Base-by-base conservation (phyloP, 2,113 vertebrate species). In the Gadus macrocephalus region DNA sequence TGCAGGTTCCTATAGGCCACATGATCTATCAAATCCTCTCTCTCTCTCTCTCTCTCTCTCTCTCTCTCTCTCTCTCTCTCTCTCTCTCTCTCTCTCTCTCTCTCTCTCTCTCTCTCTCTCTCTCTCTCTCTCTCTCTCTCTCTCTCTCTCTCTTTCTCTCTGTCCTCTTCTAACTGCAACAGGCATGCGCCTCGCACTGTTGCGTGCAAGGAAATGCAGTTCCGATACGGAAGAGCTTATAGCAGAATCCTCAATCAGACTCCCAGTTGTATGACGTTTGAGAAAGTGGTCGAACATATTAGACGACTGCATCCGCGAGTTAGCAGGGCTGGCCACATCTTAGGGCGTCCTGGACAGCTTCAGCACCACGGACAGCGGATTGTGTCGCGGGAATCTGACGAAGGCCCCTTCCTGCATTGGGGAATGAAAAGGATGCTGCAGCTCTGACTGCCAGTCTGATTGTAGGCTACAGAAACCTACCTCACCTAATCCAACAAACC, bases 11-110 rank as follows among this genome's bases (percentile, higher is more conserved):
- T 81, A 87, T 87, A 88, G 86, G 83, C 81, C 88, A 89, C 87
- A 88, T 85, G 85, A 90, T 90, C 88, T 84, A 90, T 89, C 88
- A 90, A 90, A 88, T 85, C 87, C 87, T 83, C 85, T 88, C 87
- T 85, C 85, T 79, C 82, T 79, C 76, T 70, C 65, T 62, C 61
- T 62, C 61, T 62, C 61, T 62, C 61, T 28, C 22, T 28, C 22
- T 28, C 61, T 59, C 56, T 59, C 56, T 25, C 19, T 8, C 22
- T 11, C 22, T 14, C 22, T n/a, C 17, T 25, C 59, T 20, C 59
- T 4, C 59, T 17, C 59, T 20, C 17, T 61, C 59, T 6, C 20
- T 11, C 20, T 14, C 20, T 17, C 17, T 56, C 55, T 12, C 55
- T 15, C 3, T 31, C 25, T 81, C n/a, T n/a, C 20, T 20, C 20